phyloP scores from a whole-genome alignment of 2,797 vertebrate genomes.

The Crenichthys baileyi region DNA sequence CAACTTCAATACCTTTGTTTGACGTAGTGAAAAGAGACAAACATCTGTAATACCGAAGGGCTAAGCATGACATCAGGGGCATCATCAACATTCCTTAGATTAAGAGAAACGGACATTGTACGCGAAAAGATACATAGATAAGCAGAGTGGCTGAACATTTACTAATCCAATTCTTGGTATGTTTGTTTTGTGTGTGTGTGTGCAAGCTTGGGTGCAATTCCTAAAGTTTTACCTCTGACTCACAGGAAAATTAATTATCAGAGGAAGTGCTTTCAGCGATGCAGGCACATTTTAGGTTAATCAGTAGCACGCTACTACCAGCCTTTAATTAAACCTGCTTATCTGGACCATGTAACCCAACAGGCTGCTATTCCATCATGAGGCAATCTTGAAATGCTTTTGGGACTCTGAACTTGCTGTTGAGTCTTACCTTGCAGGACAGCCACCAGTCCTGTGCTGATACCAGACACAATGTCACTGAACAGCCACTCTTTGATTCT shows the following conservation, averaged over 20 bases:
- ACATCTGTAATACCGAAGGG: neutral
- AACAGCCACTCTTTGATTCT: constrained; percentile 89
- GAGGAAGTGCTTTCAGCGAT: neutral
- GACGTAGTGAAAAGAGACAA: neutral
- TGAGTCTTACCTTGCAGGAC: constrained; percentile 91
- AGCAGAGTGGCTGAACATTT: neutral
- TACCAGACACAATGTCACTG: constrained; percentile 89
- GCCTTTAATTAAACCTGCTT: neutral
- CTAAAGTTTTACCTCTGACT: neutral
- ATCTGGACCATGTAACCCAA: neutral
- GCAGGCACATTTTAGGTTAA: neutral
- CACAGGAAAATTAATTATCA: neutral
- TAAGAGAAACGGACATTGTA: neutral
- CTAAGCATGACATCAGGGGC: neutral
- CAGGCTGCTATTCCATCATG: neutral
- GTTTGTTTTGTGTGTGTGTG: neutral
- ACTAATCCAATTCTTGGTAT: neutral
- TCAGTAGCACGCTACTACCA: neutral
- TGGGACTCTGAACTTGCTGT: neutral
- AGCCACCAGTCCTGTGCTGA: constrained; percentile 93
- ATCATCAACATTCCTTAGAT: neutral
- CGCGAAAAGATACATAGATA: too few relatives aligned
- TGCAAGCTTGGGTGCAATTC: neutral
- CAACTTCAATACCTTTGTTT: neutral
- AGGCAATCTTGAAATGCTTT: neutral